Evolutionary conservation across 2,113 vertebrate genomes (phyloP), one percentile per base, ranked within the genome.

Genomic region (Misgurnus mizolepis): DNA sequence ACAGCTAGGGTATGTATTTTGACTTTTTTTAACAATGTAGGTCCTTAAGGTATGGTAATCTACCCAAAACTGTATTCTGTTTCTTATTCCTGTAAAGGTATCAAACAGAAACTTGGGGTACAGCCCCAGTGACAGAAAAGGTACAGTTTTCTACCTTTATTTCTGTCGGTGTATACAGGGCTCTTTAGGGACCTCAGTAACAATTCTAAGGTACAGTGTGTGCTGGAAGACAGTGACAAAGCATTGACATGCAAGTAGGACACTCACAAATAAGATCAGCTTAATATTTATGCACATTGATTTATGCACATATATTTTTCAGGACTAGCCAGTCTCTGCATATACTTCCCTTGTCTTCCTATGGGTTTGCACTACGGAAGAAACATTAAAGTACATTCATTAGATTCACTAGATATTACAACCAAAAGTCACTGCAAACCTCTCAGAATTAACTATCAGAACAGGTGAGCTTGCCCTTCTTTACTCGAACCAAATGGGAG

Each of bases 281-380:
- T 84, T 55, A 64, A 70, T 66, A 70, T 73, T 79, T 69, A 74
- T 55, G 50, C 68, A 66, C 43, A 49, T 41, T 7, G 47, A 79
- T 7, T 10, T 78, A 66, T 22, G 50, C 50, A 49, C 22, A 65
- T 78, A 58, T 56, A n/a, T 81, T 68, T 43, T 78, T 81, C 55
- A 68, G 39, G 43, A 64, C 41, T 45, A 9, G 80, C 4, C 53
- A 22, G 45, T 68, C 8, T 74, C 61, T 74, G 41, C 17, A 39
- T 65, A 22, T 66, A 8, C 50, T 18, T 60, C 45, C 6, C 43
- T 45, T 60, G 43, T 67, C 50, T 74, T 60, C 39, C 39, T 45
- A 10, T 64, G 12, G 1, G 27, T 18, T 12, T 56, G 12, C 55
- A 47, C 6, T 9, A 2, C 45, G 1, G 5, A 4, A 7, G 45